phyloP scores from a whole-genome alignment of 53 echinoderm and acorn worm genomes.

The Astropecten irregularis region DNA sequence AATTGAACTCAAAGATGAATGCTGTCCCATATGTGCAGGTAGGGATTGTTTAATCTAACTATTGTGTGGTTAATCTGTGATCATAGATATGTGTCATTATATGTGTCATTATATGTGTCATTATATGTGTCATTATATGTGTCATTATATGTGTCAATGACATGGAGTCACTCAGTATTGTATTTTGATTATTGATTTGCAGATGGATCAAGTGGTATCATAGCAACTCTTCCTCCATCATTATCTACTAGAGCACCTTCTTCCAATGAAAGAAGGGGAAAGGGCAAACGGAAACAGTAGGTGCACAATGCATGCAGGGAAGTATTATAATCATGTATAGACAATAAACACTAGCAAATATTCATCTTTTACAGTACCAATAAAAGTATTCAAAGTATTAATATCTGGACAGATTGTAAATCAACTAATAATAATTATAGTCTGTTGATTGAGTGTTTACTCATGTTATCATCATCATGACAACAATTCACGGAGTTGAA shows the following conservation, averaged over 20 bases:
- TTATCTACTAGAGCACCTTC: slow-evolving; percentile 32
- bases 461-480: too few relatives aligned
- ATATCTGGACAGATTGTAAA: background rate
- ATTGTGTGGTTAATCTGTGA: too few relatives aligned
- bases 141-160: background rate
- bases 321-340: background rate
- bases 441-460: too few relatives aligned
- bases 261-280: slow-evolving; percentile 1
- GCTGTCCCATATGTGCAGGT: slow-evolving; percentile 86
- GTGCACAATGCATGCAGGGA: background rate
- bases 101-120: background rate
- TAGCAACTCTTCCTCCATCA: slow-evolving; percentile 26
- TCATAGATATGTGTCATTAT: background rate
- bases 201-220: slow-evolving; percentile 30
- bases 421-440: too few relatives aligned
- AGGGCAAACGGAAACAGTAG: slow-evolving; percentile 23
- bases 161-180: background rate
- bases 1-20: slow-evolving; percentile 68
- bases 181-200: background rate
- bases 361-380: slow-evolving; percentile 6
- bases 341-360: background rate
- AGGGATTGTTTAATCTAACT: background rate
- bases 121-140: background rate
- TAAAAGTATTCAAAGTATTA: background rate
- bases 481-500: too few relatives aligned